Conservation (phyloP, 2,797 vertebrate species). For the Poecilia gillii region DNA sequence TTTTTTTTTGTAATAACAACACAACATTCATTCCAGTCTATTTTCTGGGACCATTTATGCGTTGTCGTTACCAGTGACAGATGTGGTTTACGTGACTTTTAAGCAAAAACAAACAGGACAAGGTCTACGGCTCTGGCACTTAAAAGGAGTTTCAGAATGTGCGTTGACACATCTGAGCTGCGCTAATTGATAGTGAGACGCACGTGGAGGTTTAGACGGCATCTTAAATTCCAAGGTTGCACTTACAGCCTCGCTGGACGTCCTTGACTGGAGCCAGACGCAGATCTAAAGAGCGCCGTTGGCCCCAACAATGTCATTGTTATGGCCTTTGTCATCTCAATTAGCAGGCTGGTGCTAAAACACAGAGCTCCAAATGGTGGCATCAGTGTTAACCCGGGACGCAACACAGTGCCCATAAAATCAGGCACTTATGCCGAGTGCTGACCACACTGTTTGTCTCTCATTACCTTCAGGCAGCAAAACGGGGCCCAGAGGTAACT, state of each 20-base stretch:
- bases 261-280: conserved; percentile 83
- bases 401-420: conserved; percentile 77
- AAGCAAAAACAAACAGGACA: conserved; percentile 71
- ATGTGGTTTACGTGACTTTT: conserved; percentile 63
- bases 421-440: conserved; percentile 75
- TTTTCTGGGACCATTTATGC: conserved; percentile 38
- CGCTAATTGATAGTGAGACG: conserved; percentile 65
- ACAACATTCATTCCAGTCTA: conserved; percentile 35
- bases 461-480: conserved; percentile 70
- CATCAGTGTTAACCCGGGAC: conserved; percentile 79
- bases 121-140: conserved; percentile 54
- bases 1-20: conserved; percentile 40
- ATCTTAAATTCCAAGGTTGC: conserved; percentile 81
- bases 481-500: conserved; percentile 72
- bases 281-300: conserved; percentile 74
- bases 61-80: conserved; percentile 36
- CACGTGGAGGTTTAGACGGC: conserved; percentile 58
- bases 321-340: conserved; percentile 82
- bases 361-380: conserved; percentile 76
- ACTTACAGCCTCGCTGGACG: conserved; percentile 68
- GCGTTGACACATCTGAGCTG: conserved; percentile 50
- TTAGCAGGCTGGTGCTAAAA: conserved; percentile 89
- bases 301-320: conserved; percentile 82
- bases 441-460: conserved; percentile 76
- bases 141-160: conserved; percentile 65